Base-by-base conservation (phyloP, 2,113 vertebrate species). In the Oreamnos americanus region DNA sequence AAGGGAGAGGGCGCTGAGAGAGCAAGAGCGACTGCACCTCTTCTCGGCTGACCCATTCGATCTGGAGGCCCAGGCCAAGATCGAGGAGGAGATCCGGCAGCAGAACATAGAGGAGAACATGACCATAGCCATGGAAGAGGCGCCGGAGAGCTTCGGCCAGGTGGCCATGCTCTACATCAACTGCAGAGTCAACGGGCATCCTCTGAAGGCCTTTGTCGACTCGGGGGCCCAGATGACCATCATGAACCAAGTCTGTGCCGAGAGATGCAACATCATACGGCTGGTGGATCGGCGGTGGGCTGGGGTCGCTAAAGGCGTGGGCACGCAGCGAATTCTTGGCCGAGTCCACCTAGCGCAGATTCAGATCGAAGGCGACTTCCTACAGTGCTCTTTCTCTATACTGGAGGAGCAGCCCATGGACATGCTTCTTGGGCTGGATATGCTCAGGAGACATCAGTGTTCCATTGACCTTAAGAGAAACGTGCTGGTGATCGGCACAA, bases 181-280 rank as follows among this genome's bases (percentile, higher is more conserved):
- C 99, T 99, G 99, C 99, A 99, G 99, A 98, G 99, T 99, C 98
- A 99, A 99, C 0, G 99, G 99, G 25, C 99, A 99, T 89, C 99
- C 99, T 2, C 99, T 99, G 97, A 99, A 99, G 98, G 99, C 99
- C 90, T 99, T 99, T 92, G 99, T 99, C 58, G 99, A 99, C 98
- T 99, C 99, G 74, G 99, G 99, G 98, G 99, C 99, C 87, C 99
- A 99, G 98, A 99, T 99, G 99, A 99, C 99, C 71, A 99, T 99
- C 79, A 99, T 99, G 99, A 99, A 99, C 98, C 99, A 99, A 95
- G 99, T 99, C 0, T 99, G 99, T 87, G 99, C 99, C 0, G 99
- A 99, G 87, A 99, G 99, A 87, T 99, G 99, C 90, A 99, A 99
- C 98, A 99, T 99, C 67, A 99, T 99, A 99, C 99, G 99, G 83